These are phyloP conservation scores for Suricata suricatta DNA, from an alignment of 2,113 vertebrate species.

Conservation along the genomic window DNA sequence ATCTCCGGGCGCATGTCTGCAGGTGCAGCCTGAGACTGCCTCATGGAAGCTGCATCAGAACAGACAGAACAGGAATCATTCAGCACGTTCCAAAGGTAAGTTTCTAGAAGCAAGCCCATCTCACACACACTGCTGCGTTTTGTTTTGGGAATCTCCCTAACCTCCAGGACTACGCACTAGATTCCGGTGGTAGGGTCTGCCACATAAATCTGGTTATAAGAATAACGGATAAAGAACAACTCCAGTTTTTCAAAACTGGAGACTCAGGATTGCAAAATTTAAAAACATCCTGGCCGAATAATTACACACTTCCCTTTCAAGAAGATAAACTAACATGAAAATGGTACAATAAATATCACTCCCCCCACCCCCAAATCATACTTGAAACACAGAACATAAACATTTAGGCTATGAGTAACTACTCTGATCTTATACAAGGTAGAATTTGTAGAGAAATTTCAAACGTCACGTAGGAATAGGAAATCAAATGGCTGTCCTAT, in stretches of 20 bases:
- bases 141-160: not conserved
- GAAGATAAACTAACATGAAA: not conserved
- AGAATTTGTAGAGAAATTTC: not conserved
- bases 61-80: not conserved
- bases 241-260: not conserved
- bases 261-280: not conserved
- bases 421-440: not conserved
- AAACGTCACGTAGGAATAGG: not conserved
- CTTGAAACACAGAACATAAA: not conserved
- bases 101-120: not conserved
- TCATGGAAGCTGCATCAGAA: conserved; percentile 81
- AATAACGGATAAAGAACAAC: rapidly evolving
- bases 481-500: not conserved
- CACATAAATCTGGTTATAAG: not conserved
- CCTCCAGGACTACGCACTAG: not conserved
- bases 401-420: not conserved
- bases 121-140: not conserved
- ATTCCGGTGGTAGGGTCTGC: rapidly evolving
- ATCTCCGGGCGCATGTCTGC: conserved; percentile 87
- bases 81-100: not conserved
- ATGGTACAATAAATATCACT: not conserved
- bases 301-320: not conserved
- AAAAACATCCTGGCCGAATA: not conserved
- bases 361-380: not conserved
- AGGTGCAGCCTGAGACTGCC: conserved; percentile 79